These are phyloP conservation scores for Petrocephalus sullivani DNA, from an alignment of 2,797 vertebrate species.

Conservation along the genomic window DNA sequence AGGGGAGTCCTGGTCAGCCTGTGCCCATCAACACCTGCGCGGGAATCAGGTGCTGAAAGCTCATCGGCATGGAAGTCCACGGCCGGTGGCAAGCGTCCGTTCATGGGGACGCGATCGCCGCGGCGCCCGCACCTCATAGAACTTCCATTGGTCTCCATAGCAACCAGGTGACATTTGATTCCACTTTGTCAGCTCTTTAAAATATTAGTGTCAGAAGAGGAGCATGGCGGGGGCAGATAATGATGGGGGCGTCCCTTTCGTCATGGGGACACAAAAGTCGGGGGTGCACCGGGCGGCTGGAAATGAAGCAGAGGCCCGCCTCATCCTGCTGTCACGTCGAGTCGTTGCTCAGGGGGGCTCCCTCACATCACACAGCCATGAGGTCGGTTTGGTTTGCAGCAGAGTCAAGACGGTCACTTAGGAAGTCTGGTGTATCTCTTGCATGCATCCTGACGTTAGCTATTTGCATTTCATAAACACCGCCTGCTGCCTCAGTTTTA, in stretches of 20 bases:
- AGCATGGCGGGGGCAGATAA: not conserved
- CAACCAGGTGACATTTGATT: slow-evolving; percentile 22
- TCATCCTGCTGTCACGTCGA: not conserved
- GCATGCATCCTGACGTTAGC: not conserved
- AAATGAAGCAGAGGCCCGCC: not conserved
- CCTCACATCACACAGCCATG: not conserved
- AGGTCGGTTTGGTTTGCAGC: not conserved
- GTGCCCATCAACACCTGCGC: not conserved
- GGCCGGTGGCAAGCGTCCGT: not conserved
- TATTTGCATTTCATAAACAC: not conserved
- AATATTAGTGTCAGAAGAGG: slow-evolving; percentile 14
- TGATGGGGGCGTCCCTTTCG: not conserved
- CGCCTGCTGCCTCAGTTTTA: not conserved
- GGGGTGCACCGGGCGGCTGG: not conserved
- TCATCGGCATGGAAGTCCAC: not conserved
- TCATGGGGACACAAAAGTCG: not conserved
- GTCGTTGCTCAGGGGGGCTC: not conserved
- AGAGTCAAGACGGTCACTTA: not conserved
- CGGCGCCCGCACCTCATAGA: not conserved
- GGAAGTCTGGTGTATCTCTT: not conserved
- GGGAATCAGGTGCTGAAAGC: not conserved
- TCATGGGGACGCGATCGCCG: not conserved
- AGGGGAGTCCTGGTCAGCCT: not conserved
- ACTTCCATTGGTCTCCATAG: slow-evolving; percentile 18
- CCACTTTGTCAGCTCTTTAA: slow-evolving; percentile 13